phyloP scores from a whole-genome alignment of 2,888 invertebrate genomes.

The Plebejus melissa region DNA sequence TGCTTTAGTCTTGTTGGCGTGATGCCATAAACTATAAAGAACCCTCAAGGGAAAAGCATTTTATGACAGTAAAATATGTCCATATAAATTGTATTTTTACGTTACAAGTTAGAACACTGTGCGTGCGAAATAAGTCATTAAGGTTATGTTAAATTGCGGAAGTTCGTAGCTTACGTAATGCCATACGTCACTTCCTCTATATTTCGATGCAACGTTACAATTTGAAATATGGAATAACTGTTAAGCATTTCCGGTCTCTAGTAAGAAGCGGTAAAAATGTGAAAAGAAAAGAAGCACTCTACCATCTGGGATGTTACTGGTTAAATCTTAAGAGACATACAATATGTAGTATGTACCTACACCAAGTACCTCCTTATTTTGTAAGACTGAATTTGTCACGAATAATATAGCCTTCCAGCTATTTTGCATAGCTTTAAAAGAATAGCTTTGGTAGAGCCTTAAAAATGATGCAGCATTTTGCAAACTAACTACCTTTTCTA shows the following conservation, averaged over 20 bases:
- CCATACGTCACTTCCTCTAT: conserved; percentile 12
- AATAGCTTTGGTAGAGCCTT: not conserved
- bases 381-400: no score
- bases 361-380: no score
- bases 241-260: not conserved
- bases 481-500: not conserved
- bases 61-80: conserved; percentile 2
- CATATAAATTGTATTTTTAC: conserved; percentile 5
- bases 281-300: not conserved
- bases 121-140: conserved; percentile 16
- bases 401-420: no score
- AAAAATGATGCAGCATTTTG: not conserved
- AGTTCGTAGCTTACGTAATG: conserved; percentile 3
- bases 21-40: not conserved
- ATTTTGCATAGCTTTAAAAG: no score
- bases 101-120: not conserved
- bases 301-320: not conserved
- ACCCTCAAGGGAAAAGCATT: not conserved
- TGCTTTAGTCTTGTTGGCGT: not conserved
- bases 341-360: no score
- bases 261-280: not conserved
- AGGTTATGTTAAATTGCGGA: conserved; percentile 11
- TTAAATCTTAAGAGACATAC: no score
- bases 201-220: conserved; percentile 11
- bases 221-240: not conserved